These are phyloP conservation scores for Procambarus virginalis DNA, from an alignment of 1,140 invertebrate species.

Conservation along the genomic window DNA sequence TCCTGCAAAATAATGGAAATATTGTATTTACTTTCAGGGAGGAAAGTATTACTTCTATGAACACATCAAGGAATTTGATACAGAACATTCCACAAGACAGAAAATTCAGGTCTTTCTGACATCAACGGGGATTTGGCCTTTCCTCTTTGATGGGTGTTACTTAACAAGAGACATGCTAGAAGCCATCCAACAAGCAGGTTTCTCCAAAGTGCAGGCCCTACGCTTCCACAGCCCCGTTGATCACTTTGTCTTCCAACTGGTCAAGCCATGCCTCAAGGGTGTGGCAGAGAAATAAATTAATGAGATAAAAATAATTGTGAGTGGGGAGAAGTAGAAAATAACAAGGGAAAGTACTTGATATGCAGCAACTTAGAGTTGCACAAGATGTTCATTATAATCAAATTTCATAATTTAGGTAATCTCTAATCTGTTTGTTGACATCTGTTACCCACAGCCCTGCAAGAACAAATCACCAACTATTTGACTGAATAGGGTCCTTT, in stretches of 20 bases:
- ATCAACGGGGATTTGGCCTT: constrained; percentile 14
- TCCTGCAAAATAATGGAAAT: neutral
- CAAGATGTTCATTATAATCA: too few relatives aligned
- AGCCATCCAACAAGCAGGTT: constrained; percentile 37
- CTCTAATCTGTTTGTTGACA: too few relatives aligned
- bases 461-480: too few relatives aligned
- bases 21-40: constrained; percentile 13
- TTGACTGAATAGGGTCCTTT: too few relatives aligned
- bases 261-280: constrained; percentile 39
- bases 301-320: too few relatives aligned
- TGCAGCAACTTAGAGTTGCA: too few relatives aligned
- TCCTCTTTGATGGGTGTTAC: constrained; percentile 21
- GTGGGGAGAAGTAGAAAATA: too few relatives aligned
- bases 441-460: too few relatives aligned
- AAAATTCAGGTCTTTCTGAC: constrained; percentile 23
- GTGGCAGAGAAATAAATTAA: constrained; percentile 24
- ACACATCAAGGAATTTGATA: constrained; percentile 50
- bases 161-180: constrained; percentile 46
- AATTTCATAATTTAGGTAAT: too few relatives aligned
- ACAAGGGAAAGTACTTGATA: too few relatives aligned
- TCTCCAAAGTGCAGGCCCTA: constrained; percentile 46
- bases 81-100: constrained; percentile 9
- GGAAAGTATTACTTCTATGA: constrained; percentile 49
- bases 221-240: constrained; percentile 23
- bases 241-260: constrained; percentile 30